These are phyloP conservation scores for Heliconius hermathena DNA, from an alignment of 1,140 invertebrate species.

Conservation along the genomic window DNA sequence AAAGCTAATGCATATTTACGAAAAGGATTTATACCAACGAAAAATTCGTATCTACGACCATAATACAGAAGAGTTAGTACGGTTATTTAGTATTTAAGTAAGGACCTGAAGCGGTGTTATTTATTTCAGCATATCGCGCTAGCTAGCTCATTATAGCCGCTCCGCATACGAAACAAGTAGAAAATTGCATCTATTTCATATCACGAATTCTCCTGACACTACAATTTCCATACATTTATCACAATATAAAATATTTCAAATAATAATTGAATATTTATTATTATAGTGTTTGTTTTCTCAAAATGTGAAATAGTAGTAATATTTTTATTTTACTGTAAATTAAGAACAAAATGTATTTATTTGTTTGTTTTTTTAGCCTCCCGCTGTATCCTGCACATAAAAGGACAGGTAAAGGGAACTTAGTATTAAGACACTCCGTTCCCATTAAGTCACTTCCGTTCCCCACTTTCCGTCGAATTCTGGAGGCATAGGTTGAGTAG, in stretches of 20 bases:
- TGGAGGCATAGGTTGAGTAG: too few species aligned
- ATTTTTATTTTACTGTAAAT: too few species aligned
- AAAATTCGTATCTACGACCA: neutral
- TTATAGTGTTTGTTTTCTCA: neutral
- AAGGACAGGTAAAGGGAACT: too few species aligned
- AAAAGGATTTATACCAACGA: neutral
- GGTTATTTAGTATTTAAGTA: constrained; percentile 11
- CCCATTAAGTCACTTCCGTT: too few species aligned
- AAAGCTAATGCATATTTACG: neutral
- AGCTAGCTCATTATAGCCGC: constrained; percentile 40
- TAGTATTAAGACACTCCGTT: too few species aligned
- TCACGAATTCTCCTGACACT: constrained; percentile 35
- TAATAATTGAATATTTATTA: constrained; percentile 9
- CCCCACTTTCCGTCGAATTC: too few species aligned
- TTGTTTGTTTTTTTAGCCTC: too few species aligned
- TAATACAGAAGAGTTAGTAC: constrained; percentile 3
- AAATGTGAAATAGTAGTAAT: neutral
- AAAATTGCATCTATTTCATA: constrained; percentile 43
- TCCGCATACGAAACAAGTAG: constrained; percentile 42
- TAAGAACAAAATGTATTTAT: too few species aligned
- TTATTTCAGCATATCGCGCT: constrained; percentile 32
- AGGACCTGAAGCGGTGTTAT: constrained; percentile 25
- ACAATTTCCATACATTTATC: constrained; percentile 44
- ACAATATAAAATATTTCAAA: constrained; percentile 6
- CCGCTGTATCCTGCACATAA: too few species aligned